Evolutionary conservation across 2,113 vertebrate genomes (phyloP), one percentile per base, ranked within the genome.

Genomic region (Indri indri): DNA sequence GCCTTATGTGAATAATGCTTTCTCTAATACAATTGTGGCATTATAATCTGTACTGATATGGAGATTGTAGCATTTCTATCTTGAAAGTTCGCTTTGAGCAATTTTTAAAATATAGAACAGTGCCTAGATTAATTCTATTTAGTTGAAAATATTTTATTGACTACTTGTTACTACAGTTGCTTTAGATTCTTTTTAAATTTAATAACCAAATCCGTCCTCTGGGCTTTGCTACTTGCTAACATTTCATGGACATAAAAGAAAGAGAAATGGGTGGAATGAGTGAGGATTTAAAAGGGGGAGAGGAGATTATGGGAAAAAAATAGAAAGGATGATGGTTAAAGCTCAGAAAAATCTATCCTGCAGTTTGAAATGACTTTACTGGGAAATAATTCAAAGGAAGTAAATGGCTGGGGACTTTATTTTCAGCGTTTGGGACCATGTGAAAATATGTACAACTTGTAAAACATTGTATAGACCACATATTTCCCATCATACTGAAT

Each of bases 21-120:
- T 97, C 70, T 97, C 90, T 70, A 93, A 96, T 96, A 96, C 93
- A 97, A 90, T 96, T 89, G 37, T 92, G 87, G 73, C 82, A 96
- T 87, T 97, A 97, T 97, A 96, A 94, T 90, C 92, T 96, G 70
- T 82, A 68, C 20, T 86, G 25, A 85, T 12, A 1, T 34, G 18
- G 42, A 81, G 32, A 92, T 40, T 68, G 34, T 66, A 93, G 34
- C 16, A 63, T 82, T 95, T 96, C 59, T 91, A 79, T 63, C 23
- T 74, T 32, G 20, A 42, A 89, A 68, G 50, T 8, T 86, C 88
- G 52, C 86, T 92, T 88, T 63, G 85, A 50, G 91, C 66, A 70
- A 74, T 91, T 92, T 87, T 37, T 27, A 5, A 42, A 86, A 17
- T 89, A 88, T 12, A 71, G 6, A 63, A 63, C 18, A 74, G 25